Base-by-base conservation (phyloP, 1,140 invertebrate genomes). In the Leptinotarsa texana region DNA sequence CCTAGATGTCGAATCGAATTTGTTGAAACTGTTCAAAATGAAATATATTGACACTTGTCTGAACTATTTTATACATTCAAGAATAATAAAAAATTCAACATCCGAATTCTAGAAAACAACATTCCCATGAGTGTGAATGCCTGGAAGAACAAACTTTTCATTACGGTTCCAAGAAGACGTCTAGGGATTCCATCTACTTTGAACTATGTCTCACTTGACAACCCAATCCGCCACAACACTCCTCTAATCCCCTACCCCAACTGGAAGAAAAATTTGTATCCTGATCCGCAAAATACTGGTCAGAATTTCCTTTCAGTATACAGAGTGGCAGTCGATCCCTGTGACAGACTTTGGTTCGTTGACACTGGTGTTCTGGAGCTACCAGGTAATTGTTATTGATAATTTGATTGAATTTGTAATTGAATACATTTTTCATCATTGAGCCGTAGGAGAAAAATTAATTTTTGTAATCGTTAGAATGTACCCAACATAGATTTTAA, bases 301-400 rank as follows among this genome's bases (percentile, higher is more conserved):
- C 67, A 80, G 57, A 81, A 86, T 80, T 48, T 93, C 1, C 86
- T 93, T 1, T 93, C 89, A 4, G 89, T 93, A 3, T 93, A 93
- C 77, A 85, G 92, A 27, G 87, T 91, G 2, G 88, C 89, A 21
- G 86, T 91, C 13, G 93, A 94, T 81, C 84, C 80, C 0, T 93
- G 92, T 75, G 88, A 89, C 65, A 84, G 93, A 18, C 84, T 94
- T 2, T 94, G 93, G 93, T 89, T 91, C 80, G 88, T 93, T 6
- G 93, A 93, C 80, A 92, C 91, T 15, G 92, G 93, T 13, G 84
- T 89, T 3, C 80, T 89, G 24, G 89, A 92, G 77, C 88, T 84
- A 33, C 79, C 79, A 61, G 82, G 84, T 84, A 77, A 76, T 57
- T 69, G 1, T 67, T 5, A 13, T 62, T 33, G 13, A 47, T 15